Percentiles rank a stretch among this genome's conserved stretches.
phyloP scores from a whole-genome alignment of 2,113 vertebrate genomes.

The Perca flavescens region DNA sequence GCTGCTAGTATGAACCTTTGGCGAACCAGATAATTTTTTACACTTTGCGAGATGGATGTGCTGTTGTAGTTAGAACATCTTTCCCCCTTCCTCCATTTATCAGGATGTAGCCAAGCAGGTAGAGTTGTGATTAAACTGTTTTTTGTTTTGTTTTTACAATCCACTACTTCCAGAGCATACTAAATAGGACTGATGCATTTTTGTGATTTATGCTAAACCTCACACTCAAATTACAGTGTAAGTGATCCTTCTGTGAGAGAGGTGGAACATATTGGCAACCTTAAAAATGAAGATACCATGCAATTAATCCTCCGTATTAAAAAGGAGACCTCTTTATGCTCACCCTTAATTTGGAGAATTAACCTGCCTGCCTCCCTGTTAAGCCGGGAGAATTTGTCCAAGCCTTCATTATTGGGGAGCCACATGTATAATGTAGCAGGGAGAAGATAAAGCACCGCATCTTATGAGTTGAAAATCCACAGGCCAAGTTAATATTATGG shows the following conservation, averaged over 20 bases:
- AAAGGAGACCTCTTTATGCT: constrained; percentile 44
- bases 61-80: constrained; percentile 40
- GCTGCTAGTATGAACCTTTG: constrained; percentile 51
- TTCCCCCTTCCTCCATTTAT: constrained; percentile 48
- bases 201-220: constrained; percentile 70
- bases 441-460: constrained; percentile 40
- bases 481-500: constrained; percentile 62
- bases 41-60: constrained; percentile 64
- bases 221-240: constrained; percentile 46
- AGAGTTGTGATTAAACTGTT: constrained; percentile 58
- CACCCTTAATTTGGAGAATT: constrained; percentile 61
- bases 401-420: constrained; percentile 40
- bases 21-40: constrained; percentile 35
- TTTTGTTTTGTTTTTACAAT: constrained; percentile 18
- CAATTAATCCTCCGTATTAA: constrained; percentile 64
- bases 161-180: constrained; percentile 41
- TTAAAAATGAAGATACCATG: constrained; percentile 48
- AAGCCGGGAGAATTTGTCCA: constrained; percentile 51
- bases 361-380: constrained; percentile 51
- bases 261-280: constrained; percentile 43
- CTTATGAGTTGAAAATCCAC: constrained; percentile 38
- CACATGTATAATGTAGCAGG: constrained; percentile 49
- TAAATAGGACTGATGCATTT: constrained; percentile 51
- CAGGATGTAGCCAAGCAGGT: constrained; percentile 61
- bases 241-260: constrained; percentile 51